A percentile compares a stretch with the other conserved stretches of the same genome.
phyloP scores from a whole-genome alignment of 1,140 invertebrate species.

The Hypsibius dujardini region DNA sequence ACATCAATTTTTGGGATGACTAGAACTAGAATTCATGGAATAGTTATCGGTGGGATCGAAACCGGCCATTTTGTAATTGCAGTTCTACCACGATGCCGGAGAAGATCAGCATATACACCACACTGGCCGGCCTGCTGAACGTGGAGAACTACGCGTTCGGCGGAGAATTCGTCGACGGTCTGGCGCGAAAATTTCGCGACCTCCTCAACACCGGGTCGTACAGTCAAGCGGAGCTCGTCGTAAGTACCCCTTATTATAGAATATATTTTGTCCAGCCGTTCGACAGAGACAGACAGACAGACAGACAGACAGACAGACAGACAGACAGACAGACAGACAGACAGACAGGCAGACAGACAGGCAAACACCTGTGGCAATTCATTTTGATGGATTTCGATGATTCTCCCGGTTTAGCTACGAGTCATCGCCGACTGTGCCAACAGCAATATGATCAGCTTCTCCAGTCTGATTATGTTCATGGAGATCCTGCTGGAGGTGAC shows the following conservation, averaged over 20 bases:
- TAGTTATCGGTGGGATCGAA: too few relatives aligned
- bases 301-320: too few relatives aligned
- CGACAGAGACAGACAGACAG: too few relatives aligned
- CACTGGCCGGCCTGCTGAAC: conserved; percentile 82
- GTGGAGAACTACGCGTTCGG: conserved; percentile 96
- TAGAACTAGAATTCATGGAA: too few relatives aligned
- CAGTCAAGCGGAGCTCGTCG: conserved; percentile 15
- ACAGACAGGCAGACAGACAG: conserved; percentile 28
- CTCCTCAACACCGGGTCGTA: neutral
- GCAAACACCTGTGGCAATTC: conserved; percentile 18
- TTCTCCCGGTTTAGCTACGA: conserved; percentile 39
- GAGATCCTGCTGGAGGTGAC: conserved; percentile 85
- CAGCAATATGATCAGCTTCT: conserved; percentile 82
- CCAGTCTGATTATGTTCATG: conserved; percentile 70
- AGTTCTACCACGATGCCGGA: conserved; percentile 80
- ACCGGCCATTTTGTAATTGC: conserved; percentile 24
- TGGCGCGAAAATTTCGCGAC: conserved; percentile 14
- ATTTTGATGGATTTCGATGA: too few relatives aligned
- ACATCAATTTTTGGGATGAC: neutral
- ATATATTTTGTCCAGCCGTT: conserved; percentile 24
- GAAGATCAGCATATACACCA: conserved; percentile 92
- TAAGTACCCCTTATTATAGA: neutral
- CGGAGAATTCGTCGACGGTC: conserved; percentile 44
- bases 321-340: too few relatives aligned
- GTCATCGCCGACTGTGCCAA: conserved; percentile 91